Evolutionary conservation across 2,113 vertebrate genomes (phyloP).

Genomic region (Osmerus eperlanus): DNA sequence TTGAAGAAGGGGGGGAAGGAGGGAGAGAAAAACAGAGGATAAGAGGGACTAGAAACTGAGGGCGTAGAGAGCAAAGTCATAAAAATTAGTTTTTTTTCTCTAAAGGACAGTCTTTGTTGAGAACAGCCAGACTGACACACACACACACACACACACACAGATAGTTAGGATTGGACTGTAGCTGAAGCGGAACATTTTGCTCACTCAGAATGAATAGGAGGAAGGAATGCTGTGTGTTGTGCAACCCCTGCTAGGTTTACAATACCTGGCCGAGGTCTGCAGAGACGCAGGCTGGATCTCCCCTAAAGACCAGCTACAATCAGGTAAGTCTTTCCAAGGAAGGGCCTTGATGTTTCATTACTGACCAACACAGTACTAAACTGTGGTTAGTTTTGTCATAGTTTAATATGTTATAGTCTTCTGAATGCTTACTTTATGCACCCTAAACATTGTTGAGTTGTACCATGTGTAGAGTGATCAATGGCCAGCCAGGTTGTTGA

Average conservation of each 20-base stretch:
- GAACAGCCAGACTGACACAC: conserved; percentile 11
- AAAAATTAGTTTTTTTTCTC: conserved; percentile 55
- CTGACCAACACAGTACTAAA: too few species aligned
- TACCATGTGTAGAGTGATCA: too few species aligned
- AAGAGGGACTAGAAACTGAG: conserved; percentile 17
- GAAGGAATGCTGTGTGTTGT: conserved; percentile 56
- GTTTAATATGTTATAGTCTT: too few species aligned
- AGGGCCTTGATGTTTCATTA: too few species aligned
- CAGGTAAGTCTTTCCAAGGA: conserved; percentile 62
- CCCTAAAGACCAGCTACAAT: conserved; percentile 43
- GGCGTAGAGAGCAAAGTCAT: conserved; percentile 45
- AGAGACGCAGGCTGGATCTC: conserved; percentile 36
- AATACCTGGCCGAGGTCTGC: conserved; percentile 37
- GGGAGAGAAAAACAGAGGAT: conserved; percentile 34
- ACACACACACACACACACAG: conserved; percentile 7
- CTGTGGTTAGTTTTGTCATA: too few species aligned
- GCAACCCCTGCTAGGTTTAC: conserved; percentile 59
- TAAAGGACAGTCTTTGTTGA: not conserved
- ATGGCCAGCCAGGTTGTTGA: too few species aligned
- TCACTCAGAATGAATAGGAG: conserved; percentile 43
- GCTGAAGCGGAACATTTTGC: conserved; percentile 32
- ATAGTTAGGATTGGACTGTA: conserved; percentile 23
- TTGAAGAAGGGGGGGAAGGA: conserved; percentile 62
- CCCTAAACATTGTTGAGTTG: too few species aligned
- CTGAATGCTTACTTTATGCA: too few species aligned